phyloP scores from a whole-genome alignment of 1,140 invertebrate species.

The Conus betulinus region DNA sequence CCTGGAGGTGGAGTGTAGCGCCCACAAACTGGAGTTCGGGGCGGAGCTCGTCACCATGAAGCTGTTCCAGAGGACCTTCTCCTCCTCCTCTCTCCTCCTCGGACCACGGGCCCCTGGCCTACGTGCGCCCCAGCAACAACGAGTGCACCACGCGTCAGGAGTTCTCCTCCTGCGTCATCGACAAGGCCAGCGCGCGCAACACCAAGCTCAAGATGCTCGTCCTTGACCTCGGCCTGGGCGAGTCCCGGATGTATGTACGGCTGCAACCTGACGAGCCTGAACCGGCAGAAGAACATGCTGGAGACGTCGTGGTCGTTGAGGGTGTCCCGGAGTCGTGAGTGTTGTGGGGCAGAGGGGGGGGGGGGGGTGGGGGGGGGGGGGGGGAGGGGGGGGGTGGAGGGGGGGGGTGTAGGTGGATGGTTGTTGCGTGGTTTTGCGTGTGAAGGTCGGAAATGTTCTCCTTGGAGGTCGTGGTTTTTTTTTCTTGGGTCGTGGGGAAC shows the following conservation, averaged over 20 bases:
- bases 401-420: not conserved
- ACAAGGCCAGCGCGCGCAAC: not conserved
- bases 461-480: too few relatives aligned
- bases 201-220: constrained; percentile 20
- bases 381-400: too few relatives aligned
- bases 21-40: not conserved
- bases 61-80: not conserved
- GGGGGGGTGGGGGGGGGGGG: too few relatives aligned
- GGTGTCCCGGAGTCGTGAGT: constrained; percentile 16
- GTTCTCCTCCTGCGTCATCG: constrained; percentile 22
- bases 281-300: not conserved
- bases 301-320: not conserved
- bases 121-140: constrained; percentile 8
- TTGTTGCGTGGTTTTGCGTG: not conserved
- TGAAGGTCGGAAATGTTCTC: not conserved
- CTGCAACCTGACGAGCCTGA: constrained; percentile 28
- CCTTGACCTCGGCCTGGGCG: not conserved
- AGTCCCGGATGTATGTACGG: constrained; percentile 12
- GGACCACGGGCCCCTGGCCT: not conserved
- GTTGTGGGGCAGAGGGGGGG: too few relatives aligned
- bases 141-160: constrained; percentile 11
- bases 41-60: constrained; percentile 21
- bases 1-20: constrained; percentile 8
- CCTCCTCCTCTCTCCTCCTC: not conserved
- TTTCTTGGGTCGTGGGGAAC: too few relatives aligned